Evolutionary conservation across 2,113 vertebrate species (phyloP).

Genomic region (Takifugu flavidus): DNA sequence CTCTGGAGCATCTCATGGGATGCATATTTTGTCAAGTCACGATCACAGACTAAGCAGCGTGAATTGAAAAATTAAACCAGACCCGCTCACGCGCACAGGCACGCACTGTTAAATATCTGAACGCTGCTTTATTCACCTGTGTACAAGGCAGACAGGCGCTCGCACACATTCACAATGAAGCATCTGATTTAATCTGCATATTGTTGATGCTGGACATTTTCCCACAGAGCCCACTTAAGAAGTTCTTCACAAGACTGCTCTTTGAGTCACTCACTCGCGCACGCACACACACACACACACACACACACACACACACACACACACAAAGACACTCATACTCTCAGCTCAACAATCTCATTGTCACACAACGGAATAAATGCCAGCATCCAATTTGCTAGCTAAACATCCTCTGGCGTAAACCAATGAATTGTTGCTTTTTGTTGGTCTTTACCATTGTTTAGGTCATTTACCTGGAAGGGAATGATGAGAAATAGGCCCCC

Average conservation of each 20-base stretch:
- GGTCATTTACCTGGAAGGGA: constrained; percentile 51
- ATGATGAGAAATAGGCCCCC: constrained; percentile 42
- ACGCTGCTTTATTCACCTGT: background rate
- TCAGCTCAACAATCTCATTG: constrained; percentile 5
- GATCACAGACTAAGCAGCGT: background rate
- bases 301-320: background rate
- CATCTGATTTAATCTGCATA: constrained; percentile 58
- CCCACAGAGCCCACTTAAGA: constrained; percentile 61
- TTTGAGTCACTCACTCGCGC: constrained; percentile 30
- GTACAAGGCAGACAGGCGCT: background rate
- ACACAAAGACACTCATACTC: constrained; percentile 17
- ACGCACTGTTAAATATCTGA: background rate
- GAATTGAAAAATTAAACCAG: background rate
- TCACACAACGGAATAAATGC: constrained; percentile 49
- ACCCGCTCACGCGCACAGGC: background rate
- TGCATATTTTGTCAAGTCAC: too few species aligned
- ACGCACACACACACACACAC: constrained; percentile 1
- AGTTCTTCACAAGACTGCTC: constrained; percentile 39
- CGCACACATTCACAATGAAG: constrained; percentile 26
- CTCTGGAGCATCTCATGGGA: too few species aligned
- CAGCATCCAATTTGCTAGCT: constrained; percentile 54
- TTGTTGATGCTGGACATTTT: constrained; percentile 53
- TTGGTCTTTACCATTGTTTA: constrained; percentile 34
- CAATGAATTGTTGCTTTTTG: constrained; percentile 29
- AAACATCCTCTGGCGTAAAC: constrained; percentile 66